phyloP scores from a whole-genome alignment of 1,140 invertebrate genomes.

The Drosophila tsacasi region DNA sequence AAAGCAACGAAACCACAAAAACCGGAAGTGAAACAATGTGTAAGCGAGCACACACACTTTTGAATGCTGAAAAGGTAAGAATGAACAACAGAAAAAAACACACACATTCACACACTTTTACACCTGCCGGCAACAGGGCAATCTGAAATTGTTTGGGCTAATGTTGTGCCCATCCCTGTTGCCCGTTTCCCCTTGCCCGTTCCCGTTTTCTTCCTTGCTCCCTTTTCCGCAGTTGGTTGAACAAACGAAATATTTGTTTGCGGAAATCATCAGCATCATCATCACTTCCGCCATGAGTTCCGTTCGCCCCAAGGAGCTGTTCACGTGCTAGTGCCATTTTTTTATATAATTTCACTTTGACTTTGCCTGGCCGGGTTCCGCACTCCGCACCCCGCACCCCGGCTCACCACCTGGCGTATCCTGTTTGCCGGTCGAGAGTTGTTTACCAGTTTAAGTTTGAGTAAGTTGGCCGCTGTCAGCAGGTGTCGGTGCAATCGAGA shows the following conservation, averaged over 20 bases:
- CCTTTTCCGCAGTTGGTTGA: constrained; percentile 24
- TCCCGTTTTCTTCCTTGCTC: background rate
- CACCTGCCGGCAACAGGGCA: constrained; percentile 52
- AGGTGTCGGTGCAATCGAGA: constrained; percentile 23
- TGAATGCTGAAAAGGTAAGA: constrained; percentile 47
- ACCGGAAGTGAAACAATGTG: constrained; percentile 60
- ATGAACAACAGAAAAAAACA: constrained; percentile 4
- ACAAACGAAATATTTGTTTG: constrained; percentile 78
- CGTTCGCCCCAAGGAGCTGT: constrained; percentile 20
- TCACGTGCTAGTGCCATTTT: constrained; percentile 32
- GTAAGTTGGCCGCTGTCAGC: constrained; percentile 8
- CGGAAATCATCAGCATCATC: constrained; percentile 78
- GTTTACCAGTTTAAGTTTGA: constrained; percentile 35
- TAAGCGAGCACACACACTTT: constrained; percentile 31
- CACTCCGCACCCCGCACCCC: background rate
- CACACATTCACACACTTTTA: constrained; percentile 22
- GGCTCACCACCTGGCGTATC: constrained; percentile 10
- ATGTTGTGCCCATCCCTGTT: constrained; percentile 39
- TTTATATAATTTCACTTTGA: constrained; percentile 31
- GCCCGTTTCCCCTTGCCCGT: background rate
- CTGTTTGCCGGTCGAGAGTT: constrained; percentile 18
- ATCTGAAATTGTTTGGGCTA: constrained; percentile 55
- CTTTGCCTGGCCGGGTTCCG: constrained; percentile 5
- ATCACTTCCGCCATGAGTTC: constrained; percentile 64
- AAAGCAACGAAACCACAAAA: constrained; percentile 63